Base-by-base conservation (phyloP, 2,888 invertebrate species). In the Timema podura region DNA sequence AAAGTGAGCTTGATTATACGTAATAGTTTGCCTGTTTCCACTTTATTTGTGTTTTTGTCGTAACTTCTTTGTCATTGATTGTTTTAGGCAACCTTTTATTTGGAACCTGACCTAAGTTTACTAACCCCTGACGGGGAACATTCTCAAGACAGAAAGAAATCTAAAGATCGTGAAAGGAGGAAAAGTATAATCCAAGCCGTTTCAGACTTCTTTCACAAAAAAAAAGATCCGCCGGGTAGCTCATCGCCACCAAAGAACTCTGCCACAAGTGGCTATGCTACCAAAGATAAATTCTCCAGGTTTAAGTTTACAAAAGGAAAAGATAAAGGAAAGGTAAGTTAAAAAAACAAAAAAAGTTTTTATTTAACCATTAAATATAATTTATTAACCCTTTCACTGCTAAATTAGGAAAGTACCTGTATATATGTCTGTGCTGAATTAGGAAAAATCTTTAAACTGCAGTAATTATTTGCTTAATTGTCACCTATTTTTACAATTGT, bases 141-240 rank as follows among this genome's bases (percentile, higher is more conserved):
- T 30, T 67, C 57, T 45, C 51, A 59, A 46, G 68, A 64, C 13
- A 68, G 66, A 45, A 84, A 84, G 73, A 85, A 85, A 70, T 82
- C 84, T 45, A 89, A 89, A 77, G 89, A 89, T 78, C 85, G 87
- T 0, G 91, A 91, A 77, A 85, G 92, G 73, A 85, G 92, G 73
- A 92, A 89, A 77, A 92, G 93, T 81, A 89, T 94, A 68, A 92
- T 93, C 77, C 92, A 91, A 82, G 89, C 93, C 68, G 89, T 95
- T 73, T 90, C 92, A 16, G 92, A 89, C 79, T 91, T 94, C 80
- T 91, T 95, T 79, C 87, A 89, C 76, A 90, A 91, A 80, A 89
- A 90, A 76, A 86, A 87, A 77, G 88, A 87, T 78, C 83, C 84
- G 77, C 83, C 81, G 64, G 77, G 76, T 71, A 77, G 76, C 64